Percentiles rank a stretch among this genome's conserved stretches.
phyloP scores from a whole-genome alignment of 2,797 vertebrate species.

The Typhlichthys subterraneus region DNA sequence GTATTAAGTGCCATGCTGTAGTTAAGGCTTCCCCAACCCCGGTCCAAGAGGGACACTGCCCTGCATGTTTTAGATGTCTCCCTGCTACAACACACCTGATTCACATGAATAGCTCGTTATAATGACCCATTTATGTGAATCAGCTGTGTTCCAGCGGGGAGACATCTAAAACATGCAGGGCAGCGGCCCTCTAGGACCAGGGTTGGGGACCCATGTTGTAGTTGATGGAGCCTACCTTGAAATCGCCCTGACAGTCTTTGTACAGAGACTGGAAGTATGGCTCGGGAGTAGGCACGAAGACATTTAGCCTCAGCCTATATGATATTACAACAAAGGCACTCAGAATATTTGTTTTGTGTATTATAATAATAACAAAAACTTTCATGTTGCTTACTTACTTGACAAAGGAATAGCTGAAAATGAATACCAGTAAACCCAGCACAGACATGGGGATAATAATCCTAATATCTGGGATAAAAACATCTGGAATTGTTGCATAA shows the following conservation, averaged over 20 bases:
- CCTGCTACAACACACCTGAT: too few relatives aligned
- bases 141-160: too few relatives aligned
- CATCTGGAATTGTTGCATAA: fast-evolving
- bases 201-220: too few relatives aligned
- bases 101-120: too few relatives aligned
- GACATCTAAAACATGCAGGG: too few relatives aligned
- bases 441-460: constrained; percentile 34
- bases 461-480: neutral
- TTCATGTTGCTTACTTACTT: constrained; percentile 48
- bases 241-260: constrained; percentile 67
- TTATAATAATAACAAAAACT: neutral
- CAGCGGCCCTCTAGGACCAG: too few relatives aligned
- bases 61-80: too few relatives aligned
- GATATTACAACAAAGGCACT: neutral
- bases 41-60: too few relatives aligned
- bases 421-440: constrained; percentile 17
- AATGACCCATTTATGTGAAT: too few relatives aligned
- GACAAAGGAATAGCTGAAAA: constrained; percentile 42
- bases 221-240: constrained; percentile 49
- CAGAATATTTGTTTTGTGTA: neutral
- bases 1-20: neutral
- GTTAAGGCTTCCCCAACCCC: too few relatives aligned
- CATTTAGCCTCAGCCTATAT: constrained; percentile 54
- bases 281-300: constrained; percentile 70
- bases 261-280: constrained; percentile 70